Percentiles rank a stretch among this genome's conserved stretches.
Evolutionary conservation across 2,113 vertebrate species (phyloP).

Genomic region (Potamarius usumacintae): DNA sequence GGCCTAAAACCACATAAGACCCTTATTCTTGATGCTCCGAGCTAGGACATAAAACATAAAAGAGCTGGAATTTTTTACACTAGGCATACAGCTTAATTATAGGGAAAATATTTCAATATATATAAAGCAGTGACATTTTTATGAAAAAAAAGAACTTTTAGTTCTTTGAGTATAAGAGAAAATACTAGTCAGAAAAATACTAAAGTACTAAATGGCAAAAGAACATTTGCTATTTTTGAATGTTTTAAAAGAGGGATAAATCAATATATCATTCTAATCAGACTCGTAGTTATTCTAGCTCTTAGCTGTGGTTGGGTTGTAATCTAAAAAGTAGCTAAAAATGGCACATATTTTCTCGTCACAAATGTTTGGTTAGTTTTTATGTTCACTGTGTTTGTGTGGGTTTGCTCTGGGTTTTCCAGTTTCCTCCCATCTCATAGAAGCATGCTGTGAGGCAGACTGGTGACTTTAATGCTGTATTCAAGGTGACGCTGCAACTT

Average conservation of each 20-base stretch:
- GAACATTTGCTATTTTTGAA: neutral
- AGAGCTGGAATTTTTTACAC: neutral
- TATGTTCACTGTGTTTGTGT: neutral
- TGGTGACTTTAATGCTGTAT: neutral
- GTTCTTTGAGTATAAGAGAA: neutral
- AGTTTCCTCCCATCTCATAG: neutral
- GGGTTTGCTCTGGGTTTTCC: neutral
- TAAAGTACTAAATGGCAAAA: neutral
- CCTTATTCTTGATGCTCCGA: neutral
- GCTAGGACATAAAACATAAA: constrained; percentile 24
- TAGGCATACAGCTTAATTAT: constrained; percentile 27
- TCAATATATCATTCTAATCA: neutral
- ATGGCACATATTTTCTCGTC: neutral
- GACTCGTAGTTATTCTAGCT: neutral
- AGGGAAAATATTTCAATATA: neutral
- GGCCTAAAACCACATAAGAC: constrained; percentile 13
- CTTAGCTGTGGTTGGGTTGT: neutral
- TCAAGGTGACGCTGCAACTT: neutral
- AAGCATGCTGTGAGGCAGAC: neutral
- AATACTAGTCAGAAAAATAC: neutral
- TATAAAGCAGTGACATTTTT: constrained; percentile 1
- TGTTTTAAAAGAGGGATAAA: neutral
- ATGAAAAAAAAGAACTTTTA: neutral
- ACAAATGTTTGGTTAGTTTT: neutral
- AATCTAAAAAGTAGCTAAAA: neutral